Conservation (phyloP, 2,113 vertebrate genomes). For the Dipodomys merriami region DNA sequence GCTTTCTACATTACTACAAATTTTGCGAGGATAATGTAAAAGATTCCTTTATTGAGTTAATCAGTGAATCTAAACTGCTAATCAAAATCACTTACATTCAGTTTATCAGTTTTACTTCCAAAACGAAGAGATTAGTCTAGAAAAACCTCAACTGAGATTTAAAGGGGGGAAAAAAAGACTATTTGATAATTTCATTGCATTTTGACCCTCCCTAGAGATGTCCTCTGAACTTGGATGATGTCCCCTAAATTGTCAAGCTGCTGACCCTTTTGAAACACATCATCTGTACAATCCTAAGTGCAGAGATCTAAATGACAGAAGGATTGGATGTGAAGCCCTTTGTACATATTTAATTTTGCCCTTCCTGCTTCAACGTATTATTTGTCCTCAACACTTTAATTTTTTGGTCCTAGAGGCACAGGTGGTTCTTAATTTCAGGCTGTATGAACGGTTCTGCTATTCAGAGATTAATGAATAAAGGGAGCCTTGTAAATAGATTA, state of each 20-base stretch:
- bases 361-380: background rate
- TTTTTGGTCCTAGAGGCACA: slow-evolving; percentile 50
- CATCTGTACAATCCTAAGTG: background rate
- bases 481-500: slow-evolving; percentile 53
- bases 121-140: background rate
- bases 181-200: background rate
- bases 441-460: background rate
- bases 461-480: slow-evolving; percentile 53
- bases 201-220: background rate
- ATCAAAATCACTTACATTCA: background rate
- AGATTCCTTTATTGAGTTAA: background rate
- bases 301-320: background rate
- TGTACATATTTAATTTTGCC: slow-evolving; percentile 36
- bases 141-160: background rate
- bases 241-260: background rate
- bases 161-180: background rate
- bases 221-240: background rate
- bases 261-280: background rate
- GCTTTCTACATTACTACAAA: background rate
- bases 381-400: background rate
- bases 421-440: slow-evolving; percentile 60
- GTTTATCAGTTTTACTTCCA: background rate
- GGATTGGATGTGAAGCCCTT: background rate
- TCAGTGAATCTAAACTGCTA: background rate
- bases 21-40: background rate